Evolutionary conservation across 2,888 invertebrate species (phyloP), one percentile per base, ranked within the genome.

Genomic region (Drosophila silvestris): DNA sequence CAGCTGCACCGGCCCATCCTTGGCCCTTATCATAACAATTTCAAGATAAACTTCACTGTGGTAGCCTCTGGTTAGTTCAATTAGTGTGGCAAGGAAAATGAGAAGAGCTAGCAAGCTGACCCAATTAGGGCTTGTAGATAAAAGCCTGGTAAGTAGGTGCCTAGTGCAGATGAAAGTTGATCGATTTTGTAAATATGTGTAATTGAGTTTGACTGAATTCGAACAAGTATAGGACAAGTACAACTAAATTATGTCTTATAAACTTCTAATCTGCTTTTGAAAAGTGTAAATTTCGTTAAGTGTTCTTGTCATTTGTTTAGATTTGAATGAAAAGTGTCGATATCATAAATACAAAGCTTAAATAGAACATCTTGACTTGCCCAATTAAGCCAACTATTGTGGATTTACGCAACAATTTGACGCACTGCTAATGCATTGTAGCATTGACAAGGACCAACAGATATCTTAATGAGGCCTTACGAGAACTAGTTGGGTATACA

Each of bases 1-100:
- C 6, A 26, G 26, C 26, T 26, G 26, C 26, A 22, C 14, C 19
- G 32, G 35, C 35, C n/a, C 41, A 70, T 51, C 54, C 56, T 70
- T 70, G 30, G 16, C 47, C 50, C 22, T 32, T 44, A 54, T 33
- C 51, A 51, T 51, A 64, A 39, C 16, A 28, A 7, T 63, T 53
- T 19, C 26, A 16, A 50, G 26, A 28, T 54, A n/a, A 54, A 63
- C 41, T 53, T n/a, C 37, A 30, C 35, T 54, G 37, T 22, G 41
- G 32, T 32, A 33, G 32, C 51, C 30, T 39, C 58, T 30, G 22
- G 30, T 14, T n/a, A n/a, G 14, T 33, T 32, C 14, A 2, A 53
- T 52, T 5, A 19, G 56, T 12, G 14, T 28, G 14, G 14, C 7
- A 30, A n/a, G 16, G 12, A 44, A 54, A 54, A 16, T 7, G 16